Evolutionary conservation across 2,797 vertebrate species (phyloP).

Genomic region (Sebastiscus tertius): DNA sequence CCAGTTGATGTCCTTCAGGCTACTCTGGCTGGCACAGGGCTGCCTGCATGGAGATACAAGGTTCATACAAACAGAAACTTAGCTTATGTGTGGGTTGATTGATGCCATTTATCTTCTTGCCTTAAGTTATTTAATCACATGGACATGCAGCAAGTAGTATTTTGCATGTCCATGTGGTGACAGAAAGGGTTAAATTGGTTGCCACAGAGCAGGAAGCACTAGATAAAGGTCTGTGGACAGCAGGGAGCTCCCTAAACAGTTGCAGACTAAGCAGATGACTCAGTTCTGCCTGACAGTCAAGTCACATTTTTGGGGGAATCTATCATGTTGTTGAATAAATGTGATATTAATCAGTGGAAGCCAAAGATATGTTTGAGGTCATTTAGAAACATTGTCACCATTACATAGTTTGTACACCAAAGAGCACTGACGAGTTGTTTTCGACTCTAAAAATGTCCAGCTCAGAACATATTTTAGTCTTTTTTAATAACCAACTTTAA

Average conservation of each 20-base stretch:
- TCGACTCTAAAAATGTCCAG: too few relatives aligned
- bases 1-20: slow-evolving; percentile 99
- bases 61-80: neutral
- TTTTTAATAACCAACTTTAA: neutral
- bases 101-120: neutral
- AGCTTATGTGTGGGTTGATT: neutral
- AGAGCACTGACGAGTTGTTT: too few relatives aligned
- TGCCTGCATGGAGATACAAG: slow-evolving; percentile 82
- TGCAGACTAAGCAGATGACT: neutral
- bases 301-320: neutral
- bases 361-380: neutral
- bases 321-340: neutral
- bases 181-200: neutral
- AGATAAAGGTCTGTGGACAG: neutral
- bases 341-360: neutral
- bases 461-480: neutral
- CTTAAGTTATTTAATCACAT: neutral
- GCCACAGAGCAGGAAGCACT: neutral
- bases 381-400: neutral
- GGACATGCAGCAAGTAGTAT: neutral
- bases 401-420: neutral
- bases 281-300: neutral
- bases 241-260: neutral
- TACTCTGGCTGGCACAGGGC: slow-evolving; percentile 99
- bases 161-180: too few relatives aligned